Percentiles rank a stretch among this genome's conserved stretches.
Conservation (phyloP, 2,113 vertebrate species). For the Burhinus oedicnemus region DNA sequence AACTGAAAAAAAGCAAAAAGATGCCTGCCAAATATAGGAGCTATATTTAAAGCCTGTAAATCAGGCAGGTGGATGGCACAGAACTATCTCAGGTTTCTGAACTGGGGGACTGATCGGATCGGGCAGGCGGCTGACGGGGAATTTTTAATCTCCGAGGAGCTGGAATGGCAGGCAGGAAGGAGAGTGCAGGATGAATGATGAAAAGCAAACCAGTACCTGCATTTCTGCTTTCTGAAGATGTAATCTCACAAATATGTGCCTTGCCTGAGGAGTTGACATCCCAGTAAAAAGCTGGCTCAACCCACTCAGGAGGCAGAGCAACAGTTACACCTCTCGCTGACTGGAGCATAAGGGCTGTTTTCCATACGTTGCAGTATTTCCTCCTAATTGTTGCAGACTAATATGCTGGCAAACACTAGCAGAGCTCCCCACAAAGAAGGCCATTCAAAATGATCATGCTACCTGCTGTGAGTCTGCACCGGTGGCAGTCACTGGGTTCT, state of each 20-base stretch:
- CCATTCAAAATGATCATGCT: neutral
- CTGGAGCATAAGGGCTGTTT: neutral
- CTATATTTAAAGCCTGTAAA: neutral
- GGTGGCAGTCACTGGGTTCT: neutral
- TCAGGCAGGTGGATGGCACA: neutral
- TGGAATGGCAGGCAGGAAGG: neutral
- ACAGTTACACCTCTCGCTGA: neutral
- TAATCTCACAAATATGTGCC: slow-evolving; percentile 16
- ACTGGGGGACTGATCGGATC: accelerated
- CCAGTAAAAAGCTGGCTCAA: neutral
- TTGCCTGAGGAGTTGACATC: neutral
- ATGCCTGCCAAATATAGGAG: neutral
- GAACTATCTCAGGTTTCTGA: neutral
- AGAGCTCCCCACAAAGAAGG: neutral
- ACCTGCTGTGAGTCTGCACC: neutral
- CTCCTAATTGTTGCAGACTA: neutral
- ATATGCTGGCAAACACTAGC: neutral
- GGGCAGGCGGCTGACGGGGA: accelerated
- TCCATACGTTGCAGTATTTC: neutral
- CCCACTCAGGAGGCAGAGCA: neutral
- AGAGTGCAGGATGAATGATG: neutral
- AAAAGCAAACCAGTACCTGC: slow-evolving; percentile 30
- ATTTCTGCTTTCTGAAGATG: slow-evolving; percentile 17
- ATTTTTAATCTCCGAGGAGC: neutral
- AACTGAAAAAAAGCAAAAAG: neutral